A percentile compares a stretch with the other conserved stretches of the same genome.
Conservation (phyloP, 2,797 vertebrate species). For the Rhinophrynus dorsalis region DNA sequence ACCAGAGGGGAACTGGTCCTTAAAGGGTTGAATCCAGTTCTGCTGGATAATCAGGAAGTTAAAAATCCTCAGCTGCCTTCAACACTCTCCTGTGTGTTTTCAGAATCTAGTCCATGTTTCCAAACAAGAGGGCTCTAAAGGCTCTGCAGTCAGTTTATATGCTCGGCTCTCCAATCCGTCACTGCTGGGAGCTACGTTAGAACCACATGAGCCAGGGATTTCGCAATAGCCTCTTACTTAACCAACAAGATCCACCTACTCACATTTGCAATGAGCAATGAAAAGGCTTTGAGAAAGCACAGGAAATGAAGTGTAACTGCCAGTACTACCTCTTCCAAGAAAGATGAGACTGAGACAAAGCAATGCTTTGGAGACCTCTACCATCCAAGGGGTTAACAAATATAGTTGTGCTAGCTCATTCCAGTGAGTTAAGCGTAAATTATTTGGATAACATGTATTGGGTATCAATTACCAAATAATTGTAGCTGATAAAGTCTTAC, state of each 20-base stretch:
- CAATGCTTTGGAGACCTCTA: no score
- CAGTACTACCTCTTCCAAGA: constrained; percentile 56
- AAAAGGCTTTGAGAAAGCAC: constrained; percentile 49
- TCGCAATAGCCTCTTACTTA: constrained; percentile 62
- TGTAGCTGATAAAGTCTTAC: no score
- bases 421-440: no score
- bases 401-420: no score
- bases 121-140: constrained; percentile 40
- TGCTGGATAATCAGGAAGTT: background rate
- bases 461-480: no score
- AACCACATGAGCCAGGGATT: constrained; percentile 51
- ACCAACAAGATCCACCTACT: constrained; percentile 67
- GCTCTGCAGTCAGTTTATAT: constrained; percentile 40
- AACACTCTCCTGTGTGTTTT: background rate
- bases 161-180: constrained; percentile 52
- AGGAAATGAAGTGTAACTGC: constrained; percentile 54
- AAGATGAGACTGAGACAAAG: constrained; percentile 51
- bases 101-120: constrained; percentile 4
- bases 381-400: no score
- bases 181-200: constrained; percentile 60
- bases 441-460: no score
- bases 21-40: background rate
- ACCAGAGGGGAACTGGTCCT: no score
- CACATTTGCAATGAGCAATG: constrained; percentile 56
- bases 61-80: background rate